Evolutionary conservation across 2,113 vertebrate species (phyloP).

Genomic region (Herpetotheres cachinnans): DNA sequence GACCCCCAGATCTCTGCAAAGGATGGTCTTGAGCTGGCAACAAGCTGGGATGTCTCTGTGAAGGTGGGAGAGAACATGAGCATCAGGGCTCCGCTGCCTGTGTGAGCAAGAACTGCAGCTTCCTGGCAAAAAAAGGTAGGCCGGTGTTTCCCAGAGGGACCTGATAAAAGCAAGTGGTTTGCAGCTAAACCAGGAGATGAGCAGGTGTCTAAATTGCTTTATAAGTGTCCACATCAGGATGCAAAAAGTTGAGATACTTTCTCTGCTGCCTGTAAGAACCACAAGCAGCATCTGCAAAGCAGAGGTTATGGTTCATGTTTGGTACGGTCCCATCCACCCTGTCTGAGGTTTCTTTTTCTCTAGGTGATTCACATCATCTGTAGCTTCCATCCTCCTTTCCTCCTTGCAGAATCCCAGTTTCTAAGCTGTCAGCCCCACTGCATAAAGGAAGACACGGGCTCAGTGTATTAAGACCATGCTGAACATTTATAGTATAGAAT

Average conservation of each 20-base stretch:
- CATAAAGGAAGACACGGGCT: background rate
- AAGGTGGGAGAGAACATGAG: background rate
- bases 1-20: background rate
- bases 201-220: background rate
- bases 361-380: background rate
- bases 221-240: background rate
- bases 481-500: conserved; percentile 8
- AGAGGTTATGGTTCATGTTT: background rate
- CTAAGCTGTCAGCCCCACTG: background rate
- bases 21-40: background rate
- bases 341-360: background rate
- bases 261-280: background rate
- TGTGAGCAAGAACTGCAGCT: background rate
- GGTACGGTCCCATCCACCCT: background rate
- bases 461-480: background rate
- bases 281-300: background rate
- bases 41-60: accelerated
- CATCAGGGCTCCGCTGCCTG: background rate
- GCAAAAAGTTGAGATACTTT: background rate
- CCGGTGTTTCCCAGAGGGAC: background rate
- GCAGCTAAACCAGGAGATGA: background rate
- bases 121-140: background rate
- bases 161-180: background rate
- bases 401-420: background rate
- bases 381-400: background rate